Conservation (phyloP, 1,140 invertebrate genomes). For the Tribolium castaneum region DNA sequence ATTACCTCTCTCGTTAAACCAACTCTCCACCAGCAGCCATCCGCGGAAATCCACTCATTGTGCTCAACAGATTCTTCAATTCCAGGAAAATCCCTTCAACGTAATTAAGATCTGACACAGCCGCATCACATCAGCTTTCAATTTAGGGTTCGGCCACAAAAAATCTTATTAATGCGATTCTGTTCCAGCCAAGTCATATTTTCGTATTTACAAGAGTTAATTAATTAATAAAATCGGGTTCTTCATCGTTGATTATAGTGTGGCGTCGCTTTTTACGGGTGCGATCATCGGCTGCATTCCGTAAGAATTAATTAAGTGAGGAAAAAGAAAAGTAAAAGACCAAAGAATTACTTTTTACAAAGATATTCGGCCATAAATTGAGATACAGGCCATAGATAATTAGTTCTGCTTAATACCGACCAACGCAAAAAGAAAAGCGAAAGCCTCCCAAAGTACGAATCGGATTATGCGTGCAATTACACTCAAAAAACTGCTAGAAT, state of each 20-base stretch:
- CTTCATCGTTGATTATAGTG: conserved; percentile 28
- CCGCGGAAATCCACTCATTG: conserved; percentile 1
- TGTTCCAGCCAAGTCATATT: conserved; percentile 30
- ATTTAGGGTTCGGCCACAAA: conserved; percentile 13
- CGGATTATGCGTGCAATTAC: too few relatives aligned
- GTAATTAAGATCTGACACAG: conserved; percentile 22
- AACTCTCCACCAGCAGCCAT: not conserved
- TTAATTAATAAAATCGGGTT: conserved; percentile 27
- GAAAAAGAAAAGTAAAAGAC: not conserved
- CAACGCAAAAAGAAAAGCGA: not conserved
- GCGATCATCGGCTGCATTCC: not conserved
- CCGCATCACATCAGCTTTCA: conserved; percentile 2
- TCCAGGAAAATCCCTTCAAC: conserved; percentile 3
- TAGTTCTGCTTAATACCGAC: not conserved
- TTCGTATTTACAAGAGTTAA: conserved; percentile 36
- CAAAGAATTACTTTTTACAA: not conserved
- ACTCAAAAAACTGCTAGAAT: too few relatives aligned
- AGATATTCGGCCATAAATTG: not conserved
- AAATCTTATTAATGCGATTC: conserved; percentile 23
- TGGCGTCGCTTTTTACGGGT: conserved; percentile 14
- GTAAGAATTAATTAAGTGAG: conserved; percentile 14
- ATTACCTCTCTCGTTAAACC: not conserved
- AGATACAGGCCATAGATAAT: not conserved
- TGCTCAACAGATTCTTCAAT: not conserved
- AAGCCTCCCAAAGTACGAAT: not conserved